Evolutionary conservation across 2,113 vertebrate species (phyloP), one percentile per base, ranked within the genome.

Genomic region (Hydrolagus affinis): DNA sequence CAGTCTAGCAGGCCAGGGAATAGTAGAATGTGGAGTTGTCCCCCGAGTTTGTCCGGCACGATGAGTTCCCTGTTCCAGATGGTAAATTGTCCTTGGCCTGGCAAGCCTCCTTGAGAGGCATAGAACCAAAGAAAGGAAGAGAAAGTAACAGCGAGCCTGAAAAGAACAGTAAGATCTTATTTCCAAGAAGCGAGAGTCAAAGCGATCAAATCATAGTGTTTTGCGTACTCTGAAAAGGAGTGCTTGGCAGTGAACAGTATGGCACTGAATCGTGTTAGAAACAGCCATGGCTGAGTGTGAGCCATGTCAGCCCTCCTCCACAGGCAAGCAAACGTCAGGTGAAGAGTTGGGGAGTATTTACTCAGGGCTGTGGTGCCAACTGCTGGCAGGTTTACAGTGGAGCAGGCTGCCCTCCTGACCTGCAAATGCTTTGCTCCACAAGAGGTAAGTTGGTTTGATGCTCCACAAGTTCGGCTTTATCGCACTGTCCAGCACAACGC

Each of bases 331-430:
- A 14, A 21, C 25, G 60, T 9, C 60, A 77, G 77, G 60, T 83
- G 77, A 83, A 28, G 17, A 32, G 66, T 19, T 83, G 28, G 17
- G 78, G 66, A 21, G 23, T 28, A 32, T 8, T 66, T 11, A 59
- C 62, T 83, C 25, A 66, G 66, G 62, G 23, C 60, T 30, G 28
- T 77, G 74, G 74, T 77, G 74, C 74, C 74, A 77, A 59, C 60
- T 14, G 28, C 57, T 11, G 11, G 19, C 12, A 10, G 28, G 62
- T 60, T 68, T 14, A 83, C 23, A 11, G 25, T 30, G 60, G 23
- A 64, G 25, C 15, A 83, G 77, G 11, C 30, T 74, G 28, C 30
- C 72, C 72, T 74, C 23, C 78, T 83, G 64, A 12, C 25, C 62
- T 83, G n/a, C 14, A n/a, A 62, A 62, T 15, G 60, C 57, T 21